phyloP scores from a whole-genome alignment of 2,888 invertebrate species.

The Pyrocoelia pectoralis region DNA sequence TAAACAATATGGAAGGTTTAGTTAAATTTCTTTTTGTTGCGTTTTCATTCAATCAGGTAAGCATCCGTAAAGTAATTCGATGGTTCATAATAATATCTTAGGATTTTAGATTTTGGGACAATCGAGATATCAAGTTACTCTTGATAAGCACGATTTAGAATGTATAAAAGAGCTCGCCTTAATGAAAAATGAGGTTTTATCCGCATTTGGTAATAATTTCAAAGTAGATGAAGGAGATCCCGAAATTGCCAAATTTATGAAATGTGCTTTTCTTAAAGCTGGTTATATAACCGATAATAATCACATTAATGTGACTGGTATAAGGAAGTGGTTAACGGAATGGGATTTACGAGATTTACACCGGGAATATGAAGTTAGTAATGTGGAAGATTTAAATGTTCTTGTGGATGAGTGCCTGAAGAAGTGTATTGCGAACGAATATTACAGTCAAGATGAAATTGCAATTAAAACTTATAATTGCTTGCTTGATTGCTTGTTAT shows the following conservation, averaged over 20 bases:
- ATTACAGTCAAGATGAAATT: neutral
- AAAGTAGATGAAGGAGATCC: constrained; percentile 11
- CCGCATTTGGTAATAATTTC: neutral
- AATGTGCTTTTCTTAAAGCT: neutral
- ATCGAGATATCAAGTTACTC: neutral
- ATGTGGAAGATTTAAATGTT: neutral
- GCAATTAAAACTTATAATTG: constrained; percentile 5
- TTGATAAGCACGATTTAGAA: neutral
- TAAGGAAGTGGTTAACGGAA: neutral
- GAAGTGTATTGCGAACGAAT: neutral
- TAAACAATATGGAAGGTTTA: too few relatives aligned
- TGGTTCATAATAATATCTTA: too few relatives aligned
- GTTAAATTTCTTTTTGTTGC: too few relatives aligned
- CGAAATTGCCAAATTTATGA: neutral
- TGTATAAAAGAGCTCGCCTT: constrained; percentile 8
- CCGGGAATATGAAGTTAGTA: neutral
- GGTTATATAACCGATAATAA: neutral
- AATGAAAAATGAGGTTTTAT: neutral
- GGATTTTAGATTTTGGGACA: neutral
- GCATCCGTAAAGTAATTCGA: too few relatives aligned
- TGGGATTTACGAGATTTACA: constrained; percentile 12
- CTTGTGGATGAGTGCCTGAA: neutral
- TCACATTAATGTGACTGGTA: neutral
- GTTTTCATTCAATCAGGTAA: too few relatives aligned
- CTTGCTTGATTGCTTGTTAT: constrained; percentile 3